phyloP scores from a whole-genome alignment of 2,113 vertebrate genomes.

The Dasypus novemcinctus region DNA sequence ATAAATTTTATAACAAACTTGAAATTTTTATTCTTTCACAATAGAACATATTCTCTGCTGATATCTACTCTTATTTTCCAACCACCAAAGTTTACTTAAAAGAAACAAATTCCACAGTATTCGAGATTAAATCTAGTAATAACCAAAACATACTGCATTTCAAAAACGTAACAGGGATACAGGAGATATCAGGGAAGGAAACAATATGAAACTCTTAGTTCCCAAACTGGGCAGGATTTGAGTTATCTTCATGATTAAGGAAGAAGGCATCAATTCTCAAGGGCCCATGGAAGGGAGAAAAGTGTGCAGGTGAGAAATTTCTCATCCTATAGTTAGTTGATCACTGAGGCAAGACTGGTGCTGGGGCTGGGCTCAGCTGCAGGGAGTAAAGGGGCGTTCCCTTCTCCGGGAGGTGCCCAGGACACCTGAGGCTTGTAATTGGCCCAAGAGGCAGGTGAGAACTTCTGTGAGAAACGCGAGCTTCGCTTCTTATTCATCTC shows the following conservation, averaged over 20 bases:
- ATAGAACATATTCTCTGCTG: neutral
- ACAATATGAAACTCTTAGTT: neutral
- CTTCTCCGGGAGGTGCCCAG: neutral
- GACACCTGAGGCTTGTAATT: neutral
- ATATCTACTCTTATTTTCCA: neutral
- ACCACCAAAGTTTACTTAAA: neutral
- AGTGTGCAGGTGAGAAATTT: neutral
- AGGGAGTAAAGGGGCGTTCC: accelerated
- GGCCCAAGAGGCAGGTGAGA: neutral
- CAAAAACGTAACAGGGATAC: neutral
- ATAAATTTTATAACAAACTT: neutral
- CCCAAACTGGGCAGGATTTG: neutral
- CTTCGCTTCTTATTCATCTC: neutral
- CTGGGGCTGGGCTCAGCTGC: neutral
- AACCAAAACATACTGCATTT: neutral
- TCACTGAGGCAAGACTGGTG: neutral
- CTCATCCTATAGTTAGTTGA: neutral
- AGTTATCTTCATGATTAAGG: neutral
- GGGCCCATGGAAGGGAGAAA: neutral
- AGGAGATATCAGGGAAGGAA: neutral
- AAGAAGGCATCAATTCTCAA: neutral
- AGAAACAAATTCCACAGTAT: neutral
- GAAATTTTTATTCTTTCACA: neutral
- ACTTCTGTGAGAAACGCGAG: neutral
- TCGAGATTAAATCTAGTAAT: neutral